phyloP scores from a whole-genome alignment of 2,888 invertebrate species.

The Elaeidobius kamerunicus region DNA sequence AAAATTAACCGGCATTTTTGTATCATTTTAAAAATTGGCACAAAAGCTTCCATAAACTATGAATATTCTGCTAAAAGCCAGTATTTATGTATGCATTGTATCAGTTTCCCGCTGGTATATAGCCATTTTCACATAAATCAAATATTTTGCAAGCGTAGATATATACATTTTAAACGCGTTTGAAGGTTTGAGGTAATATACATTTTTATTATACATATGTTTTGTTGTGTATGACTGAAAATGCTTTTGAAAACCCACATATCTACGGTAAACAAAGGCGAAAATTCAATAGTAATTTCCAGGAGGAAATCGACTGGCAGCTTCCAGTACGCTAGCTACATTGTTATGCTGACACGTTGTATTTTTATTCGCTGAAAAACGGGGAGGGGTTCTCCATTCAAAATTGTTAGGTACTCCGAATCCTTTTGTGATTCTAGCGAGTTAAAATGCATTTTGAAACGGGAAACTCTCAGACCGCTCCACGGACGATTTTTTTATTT shows the following conservation, averaged over 20 bases:
- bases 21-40: too few species aligned
- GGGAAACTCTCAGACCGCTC: not conserved
- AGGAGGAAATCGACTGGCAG: conserved; percentile 31
- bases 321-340: conserved; percentile 26
- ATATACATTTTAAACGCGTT: not conserved
- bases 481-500: too few species aligned
- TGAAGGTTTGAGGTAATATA: not conserved
- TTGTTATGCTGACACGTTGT: conserved; percentile 28
- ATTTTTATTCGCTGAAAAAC: conserved; percentile 23
- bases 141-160: too few species aligned
- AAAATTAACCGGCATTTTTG: too few species aligned
- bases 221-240: not conserved
- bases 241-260: conserved; percentile 2
- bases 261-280: conserved; percentile 19
- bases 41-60: too few species aligned
- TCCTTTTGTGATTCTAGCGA: conserved; percentile 17
- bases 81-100: too few species aligned
- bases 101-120: too few species aligned
- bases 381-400: conserved; percentile 10
- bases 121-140: not conserved
- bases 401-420: conserved; percentile 14
- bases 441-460: conserved; percentile 4
- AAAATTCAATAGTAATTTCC: conserved; percentile 29
- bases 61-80: too few species aligned
- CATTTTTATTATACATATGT: not conserved